Conservation (phyloP, 2,888 invertebrate genomes). For the Pemphredon lugubris region DNA sequence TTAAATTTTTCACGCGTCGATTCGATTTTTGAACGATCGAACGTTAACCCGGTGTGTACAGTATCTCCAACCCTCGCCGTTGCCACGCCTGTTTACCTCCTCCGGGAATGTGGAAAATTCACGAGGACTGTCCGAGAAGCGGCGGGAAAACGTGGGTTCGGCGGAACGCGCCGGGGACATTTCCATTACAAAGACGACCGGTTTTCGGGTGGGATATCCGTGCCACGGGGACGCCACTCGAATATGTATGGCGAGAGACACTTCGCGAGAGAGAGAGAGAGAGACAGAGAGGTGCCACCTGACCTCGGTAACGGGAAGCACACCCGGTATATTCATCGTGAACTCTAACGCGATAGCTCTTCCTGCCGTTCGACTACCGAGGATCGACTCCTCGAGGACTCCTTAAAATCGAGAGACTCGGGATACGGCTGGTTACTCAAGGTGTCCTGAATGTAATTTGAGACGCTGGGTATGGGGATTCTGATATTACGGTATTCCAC, state of each 20-base stretch:
- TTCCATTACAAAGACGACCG: constrained; percentile 71
- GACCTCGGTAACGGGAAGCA: constrained; percentile 35
- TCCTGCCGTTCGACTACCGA: constrained; percentile 15
- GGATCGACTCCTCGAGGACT: constrained; percentile 23
- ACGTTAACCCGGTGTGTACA: too few relatives aligned
- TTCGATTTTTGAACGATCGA: neutral
- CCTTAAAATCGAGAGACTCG: constrained; percentile 21
- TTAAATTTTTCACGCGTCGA: constrained; percentile 30
- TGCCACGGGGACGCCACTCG: constrained; percentile 63
- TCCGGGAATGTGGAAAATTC: constrained; percentile 22
- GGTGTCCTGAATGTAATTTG: neutral
- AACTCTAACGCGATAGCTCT: constrained; percentile 7
- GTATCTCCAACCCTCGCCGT: neutral
- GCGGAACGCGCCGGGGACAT: constrained; percentile 47
- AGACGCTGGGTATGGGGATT: neutral
- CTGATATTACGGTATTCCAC: too few relatives aligned
- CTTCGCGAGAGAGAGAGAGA: constrained; percentile 49
- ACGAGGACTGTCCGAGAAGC: constrained; percentile 11
- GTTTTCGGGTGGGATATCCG: constrained; percentile 60
- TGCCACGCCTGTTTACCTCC: constrained; percentile 20
- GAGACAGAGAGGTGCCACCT: constrained; percentile 40
- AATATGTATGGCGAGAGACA: constrained; percentile 67
- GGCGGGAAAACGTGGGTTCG: constrained; percentile 1
- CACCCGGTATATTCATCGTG: constrained; percentile 44
- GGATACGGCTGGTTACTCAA: constrained; percentile 17